phyloP scores from a whole-genome alignment of 2,113 vertebrate species.

The Nestor notabilis region DNA sequence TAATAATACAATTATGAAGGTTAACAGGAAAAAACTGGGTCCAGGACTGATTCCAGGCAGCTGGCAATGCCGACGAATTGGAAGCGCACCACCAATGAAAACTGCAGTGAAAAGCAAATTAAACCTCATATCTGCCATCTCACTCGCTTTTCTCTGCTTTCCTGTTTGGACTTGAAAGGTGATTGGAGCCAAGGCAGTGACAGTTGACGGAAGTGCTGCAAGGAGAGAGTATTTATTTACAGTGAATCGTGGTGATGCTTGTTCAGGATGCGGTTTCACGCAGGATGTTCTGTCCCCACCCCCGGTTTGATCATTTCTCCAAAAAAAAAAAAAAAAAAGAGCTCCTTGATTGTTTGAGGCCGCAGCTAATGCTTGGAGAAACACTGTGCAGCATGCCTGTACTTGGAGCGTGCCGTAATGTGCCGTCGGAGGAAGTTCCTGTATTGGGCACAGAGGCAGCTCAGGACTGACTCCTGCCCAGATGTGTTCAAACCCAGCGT shows the following conservation, averaged over 20 bases:
- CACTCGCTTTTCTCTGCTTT: constrained; percentile 91
- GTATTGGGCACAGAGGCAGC: constrained; percentile 66
- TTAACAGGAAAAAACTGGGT: constrained; percentile 91
- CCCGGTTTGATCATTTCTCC: constrained; percentile 85
- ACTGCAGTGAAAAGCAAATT: constrained; percentile 93
- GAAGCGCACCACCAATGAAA: constrained; percentile 85
- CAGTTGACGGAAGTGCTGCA: constrained; percentile 95
- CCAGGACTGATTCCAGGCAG: constrained; percentile 85
- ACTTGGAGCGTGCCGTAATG: constrained; percentile 68
- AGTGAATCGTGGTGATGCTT: constrained; percentile 92
- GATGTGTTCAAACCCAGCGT: constrained; percentile 21
- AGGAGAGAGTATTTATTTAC: constrained; percentile 98
- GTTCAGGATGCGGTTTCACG: constrained; percentile 99
- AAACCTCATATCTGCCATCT: constrained; percentile 94
- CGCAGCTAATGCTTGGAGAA: constrained; percentile 68
- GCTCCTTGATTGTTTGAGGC: constrained; percentile 77
- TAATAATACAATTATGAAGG: constrained; percentile 90
- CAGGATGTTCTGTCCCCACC: constrained; percentile 91
- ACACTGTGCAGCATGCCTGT: constrained; percentile 78
- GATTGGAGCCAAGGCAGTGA: constrained; percentile 94
- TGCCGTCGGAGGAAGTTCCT: constrained; percentile 77
- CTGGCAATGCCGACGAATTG: constrained; percentile 84
- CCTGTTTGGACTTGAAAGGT: constrained; percentile 99
- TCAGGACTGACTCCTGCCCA: constrained; percentile 63
- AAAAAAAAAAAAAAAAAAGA: constrained; percentile 43